A percentile compares a stretch with the other conserved stretches of the same genome.
These are phyloP conservation scores for Petromus typicus DNA, from an alignment of 2,113 vertebrate genomes.

Conservation along the genomic window DNA sequence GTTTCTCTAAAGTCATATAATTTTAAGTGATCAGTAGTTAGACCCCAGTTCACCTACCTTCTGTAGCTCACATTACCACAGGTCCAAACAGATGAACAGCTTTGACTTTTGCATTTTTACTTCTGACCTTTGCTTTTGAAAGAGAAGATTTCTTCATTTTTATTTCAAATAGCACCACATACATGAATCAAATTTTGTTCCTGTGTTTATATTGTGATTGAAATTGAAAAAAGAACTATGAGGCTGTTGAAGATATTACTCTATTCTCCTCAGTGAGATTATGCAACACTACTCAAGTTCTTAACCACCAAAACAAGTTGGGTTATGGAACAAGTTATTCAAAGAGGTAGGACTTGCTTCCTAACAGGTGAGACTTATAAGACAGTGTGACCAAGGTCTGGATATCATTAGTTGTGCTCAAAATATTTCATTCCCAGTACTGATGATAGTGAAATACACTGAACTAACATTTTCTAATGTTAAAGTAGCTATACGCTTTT, in stretches of 20 bases:
- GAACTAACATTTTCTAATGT: constrained; percentile 55
- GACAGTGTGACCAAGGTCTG: constrained; percentile 41
- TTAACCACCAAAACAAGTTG: constrained; percentile 76
- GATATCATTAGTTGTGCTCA: constrained; percentile 49
- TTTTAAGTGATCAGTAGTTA: not conserved
- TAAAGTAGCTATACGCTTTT: constrained; percentile 58
- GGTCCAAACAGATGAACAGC: not conserved
- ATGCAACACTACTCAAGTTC: constrained; percentile 72
- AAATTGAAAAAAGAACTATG: constrained; percentile 76
- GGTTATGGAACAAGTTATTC: constrained; percentile 75
- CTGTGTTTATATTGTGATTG: constrained; percentile 69
- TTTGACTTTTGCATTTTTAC: not conserved
- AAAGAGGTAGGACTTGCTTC: constrained; percentile 58
- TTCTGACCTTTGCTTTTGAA: not conserved
- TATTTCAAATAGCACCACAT: constrained; percentile 68
- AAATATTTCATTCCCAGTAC: constrained; percentile 71
- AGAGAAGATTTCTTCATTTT: constrained; percentile 58
- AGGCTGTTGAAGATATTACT: constrained; percentile 71
- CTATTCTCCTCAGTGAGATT: constrained; percentile 75
- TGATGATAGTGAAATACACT: constrained; percentile 60
- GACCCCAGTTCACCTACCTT: not conserved
- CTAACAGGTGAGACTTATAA: too few species aligned
- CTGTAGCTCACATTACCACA: not conserved
- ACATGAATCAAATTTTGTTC: constrained; percentile 47
- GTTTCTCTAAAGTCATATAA: not conserved